Percentiles rank a stretch among this genome's conserved stretches.
phyloP scores from a whole-genome alignment of 2,888 invertebrate genomes.

The Caenorhabditis doughertyi region DNA sequence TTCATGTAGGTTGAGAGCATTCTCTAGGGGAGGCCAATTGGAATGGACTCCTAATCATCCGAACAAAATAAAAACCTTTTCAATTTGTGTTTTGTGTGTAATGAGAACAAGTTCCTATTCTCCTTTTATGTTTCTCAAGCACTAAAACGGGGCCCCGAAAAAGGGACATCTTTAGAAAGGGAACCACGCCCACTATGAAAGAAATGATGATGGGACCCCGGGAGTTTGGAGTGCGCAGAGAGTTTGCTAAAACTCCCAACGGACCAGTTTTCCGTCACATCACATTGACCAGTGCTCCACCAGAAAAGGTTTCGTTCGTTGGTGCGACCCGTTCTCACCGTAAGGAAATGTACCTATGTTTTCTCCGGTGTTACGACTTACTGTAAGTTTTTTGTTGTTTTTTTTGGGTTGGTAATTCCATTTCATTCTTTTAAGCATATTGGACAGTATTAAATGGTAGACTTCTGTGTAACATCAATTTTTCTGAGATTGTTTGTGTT shows the following conservation, averaged over 20 bases:
- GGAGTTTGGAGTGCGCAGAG: conserved; percentile 36
- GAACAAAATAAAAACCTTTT: conserved; percentile 12
- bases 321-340: conserved; percentile 24
- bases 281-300: conserved; percentile 53
- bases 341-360: conserved; percentile 49
- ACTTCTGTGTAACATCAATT: too few species aligned
- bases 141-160: conserved; percentile 7
- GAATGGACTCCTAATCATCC: conserved; percentile 30
- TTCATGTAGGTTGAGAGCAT: conserved; percentile 48
- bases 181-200: conserved; percentile 50
- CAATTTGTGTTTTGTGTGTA: conserved; percentile 43
- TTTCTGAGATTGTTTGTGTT: too few species aligned
- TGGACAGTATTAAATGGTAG: too few species aligned
- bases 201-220: conserved; percentile 44
- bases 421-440: not conserved
- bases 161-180: conserved; percentile 44
- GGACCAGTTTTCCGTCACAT: conserved; percentile 55
- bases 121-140: conserved; percentile 10
- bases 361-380: conserved; percentile 56
- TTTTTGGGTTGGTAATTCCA: too few species aligned
- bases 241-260: conserved; percentile 47
- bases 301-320: conserved; percentile 13
- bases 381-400: conserved; percentile 46
- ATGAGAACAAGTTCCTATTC: conserved; percentile 51
- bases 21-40: too few species aligned